Percentiles rank a stretch among this genome's conserved stretches.
Evolutionary conservation across 2,113 vertebrate species (phyloP).

Genomic region (Rhynchomys soricoides): DNA sequence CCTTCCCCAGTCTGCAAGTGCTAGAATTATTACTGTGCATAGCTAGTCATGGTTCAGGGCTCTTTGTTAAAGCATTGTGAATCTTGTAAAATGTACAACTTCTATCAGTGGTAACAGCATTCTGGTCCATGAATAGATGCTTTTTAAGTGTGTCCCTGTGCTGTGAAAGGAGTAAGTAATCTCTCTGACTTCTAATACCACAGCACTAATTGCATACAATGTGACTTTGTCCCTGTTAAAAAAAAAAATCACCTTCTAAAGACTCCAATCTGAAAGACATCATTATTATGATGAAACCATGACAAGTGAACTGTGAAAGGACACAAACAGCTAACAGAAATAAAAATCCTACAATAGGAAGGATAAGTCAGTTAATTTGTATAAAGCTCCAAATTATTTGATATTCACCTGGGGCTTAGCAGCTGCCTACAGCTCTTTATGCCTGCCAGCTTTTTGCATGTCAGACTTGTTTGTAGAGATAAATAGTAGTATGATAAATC

Average conservation of each 20-base stretch:
- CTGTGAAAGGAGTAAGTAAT: not conserved
- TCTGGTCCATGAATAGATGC: not conserved
- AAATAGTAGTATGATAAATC: constrained; percentile 25
- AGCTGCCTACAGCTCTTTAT: not conserved
- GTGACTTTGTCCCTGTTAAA: not conserved
- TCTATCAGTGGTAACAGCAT: not conserved
- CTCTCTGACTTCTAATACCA: not conserved
- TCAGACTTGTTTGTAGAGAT: constrained; percentile 56
- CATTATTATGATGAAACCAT: not conserved
- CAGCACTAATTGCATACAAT: not conserved
- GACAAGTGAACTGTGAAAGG: not conserved
- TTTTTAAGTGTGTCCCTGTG: not conserved
- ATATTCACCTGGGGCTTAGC: constrained; percentile 8
- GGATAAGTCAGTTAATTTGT: not conserved
- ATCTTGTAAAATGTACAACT: not conserved
- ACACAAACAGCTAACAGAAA: not conserved
- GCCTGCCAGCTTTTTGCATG: not conserved
- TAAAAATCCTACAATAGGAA: not conserved
- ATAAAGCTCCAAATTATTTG: constrained; percentile 43
- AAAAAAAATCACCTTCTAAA: not conserved
- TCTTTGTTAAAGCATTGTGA: not conserved
- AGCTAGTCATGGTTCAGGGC: not conserved
- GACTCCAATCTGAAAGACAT: not conserved
- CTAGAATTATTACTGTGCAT: not conserved
- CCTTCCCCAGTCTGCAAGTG: not conserved